Evolutionary conservation across 2,797 vertebrate genomes (phyloP), one percentile per base, ranked within the genome.

Genomic region (Xenentodon cancila): DNA sequence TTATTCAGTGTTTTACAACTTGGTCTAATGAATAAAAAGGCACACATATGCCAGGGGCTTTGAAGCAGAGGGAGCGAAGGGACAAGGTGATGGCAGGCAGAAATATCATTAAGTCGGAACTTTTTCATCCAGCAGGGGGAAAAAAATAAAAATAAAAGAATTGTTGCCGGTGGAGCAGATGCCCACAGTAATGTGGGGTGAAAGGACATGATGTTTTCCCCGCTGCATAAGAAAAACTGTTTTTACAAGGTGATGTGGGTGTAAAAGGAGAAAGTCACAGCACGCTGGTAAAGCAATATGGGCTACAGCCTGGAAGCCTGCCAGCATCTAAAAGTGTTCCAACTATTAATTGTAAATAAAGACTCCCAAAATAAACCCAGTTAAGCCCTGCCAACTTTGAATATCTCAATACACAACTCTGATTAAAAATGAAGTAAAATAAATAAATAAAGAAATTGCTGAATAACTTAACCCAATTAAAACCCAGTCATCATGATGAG

Each of bases 181-280:
- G 81, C 82, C 84, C 71, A 67, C 69, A 69, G 78, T 84, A 81
- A 84, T 85, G 78, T 63, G 18, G 82, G 89, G 86, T 90, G 86
- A 92, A 84, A 90, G 85, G 81, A 86, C 86, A 79, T 42, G 55
- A 66, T 71, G 81, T 86, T 87, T 88, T 86, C 79, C 75, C 73
- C 53, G 68, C 79, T 80, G 84, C 82, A 86, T 64, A 79, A 83
- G 67, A 84, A 84, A 85, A 88, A 81, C 71, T 50, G 70, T 83
- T 90, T 89, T 88, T 86, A 90, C 85, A 88, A 89, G 87, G 84
- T 85, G 85, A 89, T 64, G 79, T 88, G 87, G 87, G 87, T 87
- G 85, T 83, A 84, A 75, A 73, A 86, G 81, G 74, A 84, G 67
- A 86, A 71, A 88, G 87, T 77, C 72, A 53, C 54, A 59, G 80